Percentiles rank a stretch among this genome's conserved stretches.
These are phyloP conservation scores for Protobothrops flavoviridis DNA, from an alignment of 2,113 vertebrate species.

Conservation along the genomic window DNA sequence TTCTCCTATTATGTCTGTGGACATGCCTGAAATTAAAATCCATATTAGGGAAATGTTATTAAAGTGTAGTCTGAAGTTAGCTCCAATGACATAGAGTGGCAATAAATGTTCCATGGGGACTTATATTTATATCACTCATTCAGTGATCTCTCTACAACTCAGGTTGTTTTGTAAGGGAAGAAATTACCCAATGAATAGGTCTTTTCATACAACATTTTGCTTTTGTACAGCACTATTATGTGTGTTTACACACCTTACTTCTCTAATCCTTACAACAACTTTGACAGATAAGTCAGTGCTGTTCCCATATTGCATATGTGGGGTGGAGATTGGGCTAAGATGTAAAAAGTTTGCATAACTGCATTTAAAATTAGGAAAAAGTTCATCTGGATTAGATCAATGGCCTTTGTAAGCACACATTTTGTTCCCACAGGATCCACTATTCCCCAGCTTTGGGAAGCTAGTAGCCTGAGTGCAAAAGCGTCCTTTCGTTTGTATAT, in stretches of 20 bases:
- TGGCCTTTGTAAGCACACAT: not conserved
- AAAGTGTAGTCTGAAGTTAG: not conserved
- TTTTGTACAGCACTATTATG: not conserved
- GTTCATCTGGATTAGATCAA: not conserved
- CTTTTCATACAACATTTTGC: not conserved
- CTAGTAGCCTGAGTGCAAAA: not conserved
- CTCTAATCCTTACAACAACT: not conserved
- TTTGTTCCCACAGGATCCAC: not conserved
- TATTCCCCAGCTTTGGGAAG: not conserved
- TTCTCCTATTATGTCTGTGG: not conserved
- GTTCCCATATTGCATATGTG: not conserved
- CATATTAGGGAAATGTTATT: slow-evolving; percentile 48
- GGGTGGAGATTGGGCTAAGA: not conserved
- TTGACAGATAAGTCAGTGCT: not conserved
- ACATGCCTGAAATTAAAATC: slow-evolving; percentile 30
- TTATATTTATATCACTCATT: not conserved
- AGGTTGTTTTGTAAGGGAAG: not conserved
- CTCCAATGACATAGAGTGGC: slow-evolving; percentile 5
- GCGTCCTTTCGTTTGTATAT: not conserved
- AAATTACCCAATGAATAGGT: not conserved
- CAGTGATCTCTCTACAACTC: not conserved
- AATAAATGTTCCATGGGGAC: slow-evolving; percentile 38
- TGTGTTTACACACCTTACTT: not conserved
- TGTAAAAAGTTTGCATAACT: not conserved
- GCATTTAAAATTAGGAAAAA: not conserved